Conservation (phyloP, 2,797 vertebrate species). For the Leucoraja ocellata region DNA sequence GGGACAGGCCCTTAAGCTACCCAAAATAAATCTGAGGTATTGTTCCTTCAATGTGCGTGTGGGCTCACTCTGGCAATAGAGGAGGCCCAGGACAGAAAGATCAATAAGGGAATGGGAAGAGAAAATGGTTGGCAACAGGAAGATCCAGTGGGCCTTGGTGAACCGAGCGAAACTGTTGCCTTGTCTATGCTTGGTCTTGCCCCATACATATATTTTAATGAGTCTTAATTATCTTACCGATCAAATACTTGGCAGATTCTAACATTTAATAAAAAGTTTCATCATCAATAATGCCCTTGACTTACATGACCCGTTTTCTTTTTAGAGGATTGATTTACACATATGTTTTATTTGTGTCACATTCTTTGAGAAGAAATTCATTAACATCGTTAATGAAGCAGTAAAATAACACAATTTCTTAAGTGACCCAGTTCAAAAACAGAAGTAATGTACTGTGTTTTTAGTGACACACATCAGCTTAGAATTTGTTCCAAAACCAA, state of each 20-base stretch:
- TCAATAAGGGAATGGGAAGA: no score
- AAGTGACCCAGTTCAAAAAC: slow-evolving; percentile 3
- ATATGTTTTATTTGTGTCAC: neutral
- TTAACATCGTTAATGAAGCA: neutral
- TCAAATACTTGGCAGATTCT: neutral
- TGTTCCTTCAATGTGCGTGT: no score
- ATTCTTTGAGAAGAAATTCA: neutral
- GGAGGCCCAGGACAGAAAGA: no score
- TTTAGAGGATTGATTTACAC: neutral
- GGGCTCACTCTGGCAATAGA: no score
- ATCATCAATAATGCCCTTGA: neutral
- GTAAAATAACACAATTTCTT: neutral
- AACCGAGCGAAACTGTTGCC: no score
- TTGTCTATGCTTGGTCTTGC: no score
- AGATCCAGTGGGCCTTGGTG: no score
- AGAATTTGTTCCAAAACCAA: neutral
- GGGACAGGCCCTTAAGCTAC: no score
- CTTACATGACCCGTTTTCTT: neutral
- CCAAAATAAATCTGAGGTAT: no score
- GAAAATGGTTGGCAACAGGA: no score
- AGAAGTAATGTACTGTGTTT: neutral
- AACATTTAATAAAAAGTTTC: neutral
- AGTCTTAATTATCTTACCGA: neutral
- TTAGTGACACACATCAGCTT: neutral
- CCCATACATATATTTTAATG: neutral